A percentile compares a stretch with the other conserved stretches of the same genome.
phyloP scores from a whole-genome alignment of 2,888 invertebrate genomes.

The Tupiocoris notatus region DNA sequence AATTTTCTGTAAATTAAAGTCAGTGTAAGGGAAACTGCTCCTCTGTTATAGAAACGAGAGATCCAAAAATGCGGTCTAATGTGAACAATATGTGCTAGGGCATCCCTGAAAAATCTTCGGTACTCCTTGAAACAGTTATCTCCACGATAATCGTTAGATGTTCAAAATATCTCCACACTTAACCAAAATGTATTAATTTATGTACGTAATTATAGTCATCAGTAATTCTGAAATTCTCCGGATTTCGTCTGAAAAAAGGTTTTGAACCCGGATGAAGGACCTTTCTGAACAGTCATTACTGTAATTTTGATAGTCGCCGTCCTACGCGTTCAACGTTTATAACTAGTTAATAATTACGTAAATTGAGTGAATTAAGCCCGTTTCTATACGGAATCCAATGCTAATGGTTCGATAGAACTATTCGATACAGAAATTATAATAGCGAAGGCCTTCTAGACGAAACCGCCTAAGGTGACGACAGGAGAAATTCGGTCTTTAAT shows the following conservation, averaged over 20 bases:
- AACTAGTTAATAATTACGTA: conserved; percentile 25
- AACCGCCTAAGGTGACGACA: conserved; percentile 18
- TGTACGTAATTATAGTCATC: background rate
- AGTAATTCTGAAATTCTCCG: background rate
- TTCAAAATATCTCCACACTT: no score
- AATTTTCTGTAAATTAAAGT: no score
- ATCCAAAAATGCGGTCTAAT: no score
- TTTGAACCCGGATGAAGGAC: no score
- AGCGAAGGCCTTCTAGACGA: background rate
- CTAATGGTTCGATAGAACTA: background rate
- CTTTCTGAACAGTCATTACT: background rate
- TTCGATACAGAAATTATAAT: conserved; percentile 19
- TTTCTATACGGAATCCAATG: conserved; percentile 2
- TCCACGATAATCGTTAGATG: no score
- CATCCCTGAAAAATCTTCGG: no score
- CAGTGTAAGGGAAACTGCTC: no score
- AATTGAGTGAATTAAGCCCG: conserved; percentile 5
- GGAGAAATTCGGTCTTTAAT: conserved; percentile 18
- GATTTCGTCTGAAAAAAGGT: background rate
- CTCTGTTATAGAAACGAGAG: no score
- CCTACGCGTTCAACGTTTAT: background rate
- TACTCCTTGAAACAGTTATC: no score
- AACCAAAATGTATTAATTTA: no score
- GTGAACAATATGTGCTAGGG: no score
- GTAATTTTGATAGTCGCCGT: background rate